Evolutionary conservation across 1,140 invertebrate species (phyloP).

Genomic region (Drosophila elegans): DNA sequence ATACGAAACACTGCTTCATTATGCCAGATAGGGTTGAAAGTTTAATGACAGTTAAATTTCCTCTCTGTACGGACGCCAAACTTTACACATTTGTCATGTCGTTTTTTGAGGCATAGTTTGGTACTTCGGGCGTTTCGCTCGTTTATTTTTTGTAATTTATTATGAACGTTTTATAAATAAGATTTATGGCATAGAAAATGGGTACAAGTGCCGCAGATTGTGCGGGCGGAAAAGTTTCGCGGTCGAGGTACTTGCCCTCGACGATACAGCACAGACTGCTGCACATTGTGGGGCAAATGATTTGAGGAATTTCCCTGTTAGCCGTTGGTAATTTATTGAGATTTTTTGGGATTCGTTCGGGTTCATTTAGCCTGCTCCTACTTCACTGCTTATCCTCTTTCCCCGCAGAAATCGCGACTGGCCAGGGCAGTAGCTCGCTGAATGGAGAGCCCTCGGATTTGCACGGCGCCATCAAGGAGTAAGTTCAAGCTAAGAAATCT

Average conservation of each 20-base stretch:
- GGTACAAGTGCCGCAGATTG: constrained; percentile 70
- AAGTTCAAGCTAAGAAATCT: constrained; percentile 22
- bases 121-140: constrained; percentile 37
- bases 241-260: constrained; percentile 24
- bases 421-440: constrained; percentile 59
- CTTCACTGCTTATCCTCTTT: background rate
- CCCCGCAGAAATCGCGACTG: constrained; percentile 72
- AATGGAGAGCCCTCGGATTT: constrained; percentile 69
- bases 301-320: constrained; percentile 37
- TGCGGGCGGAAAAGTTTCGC: constrained; percentile 53
- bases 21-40: background rate
- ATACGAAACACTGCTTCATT: background rate
- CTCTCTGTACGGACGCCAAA: constrained; percentile 41
- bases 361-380: constrained; percentile 26
- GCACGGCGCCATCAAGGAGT: constrained; percentile 73
- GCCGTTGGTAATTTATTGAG: constrained; percentile 35
- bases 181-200: constrained; percentile 73
- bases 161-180: constrained; percentile 73
- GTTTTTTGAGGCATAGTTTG: constrained; percentile 26
- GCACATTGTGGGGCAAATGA: background rate
- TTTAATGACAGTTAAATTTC: background rate
- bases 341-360: constrained; percentile 37
- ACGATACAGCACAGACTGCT: constrained; percentile 5
- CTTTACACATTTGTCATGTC: constrained; percentile 72
- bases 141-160: constrained; percentile 75